Conservation (phyloP, 2,797 vertebrate genomes). For the Acrocephalus scirpaceus region DNA sequence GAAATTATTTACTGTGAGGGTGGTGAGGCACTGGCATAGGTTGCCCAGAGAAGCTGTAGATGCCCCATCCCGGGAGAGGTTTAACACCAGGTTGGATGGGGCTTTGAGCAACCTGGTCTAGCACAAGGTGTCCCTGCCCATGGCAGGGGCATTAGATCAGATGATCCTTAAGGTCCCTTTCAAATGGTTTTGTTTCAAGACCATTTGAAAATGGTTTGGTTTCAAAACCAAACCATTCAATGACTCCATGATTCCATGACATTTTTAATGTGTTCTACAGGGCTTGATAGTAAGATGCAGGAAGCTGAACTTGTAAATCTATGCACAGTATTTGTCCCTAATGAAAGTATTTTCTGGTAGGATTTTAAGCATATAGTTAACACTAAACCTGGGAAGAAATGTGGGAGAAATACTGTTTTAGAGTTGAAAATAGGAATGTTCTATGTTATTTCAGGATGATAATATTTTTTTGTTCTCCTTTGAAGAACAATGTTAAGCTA, state of each 20-base stretch:
- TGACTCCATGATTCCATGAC: not conserved
- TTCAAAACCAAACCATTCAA: not conserved
- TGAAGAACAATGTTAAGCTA: not conserved
- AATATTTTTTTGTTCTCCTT: not conserved
- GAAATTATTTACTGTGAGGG: not conserved
- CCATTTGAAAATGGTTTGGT: too few relatives aligned
- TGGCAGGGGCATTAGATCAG: not conserved
- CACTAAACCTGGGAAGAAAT: not conserved
- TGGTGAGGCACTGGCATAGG: not conserved
- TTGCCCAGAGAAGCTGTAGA: not conserved
- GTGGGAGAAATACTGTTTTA: not conserved
- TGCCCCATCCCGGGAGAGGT: not conserved
- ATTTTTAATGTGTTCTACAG: not conserved
- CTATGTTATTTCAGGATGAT: not conserved
- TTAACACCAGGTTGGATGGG: not conserved
- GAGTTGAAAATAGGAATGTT: not conserved
- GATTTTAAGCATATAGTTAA: not conserved
- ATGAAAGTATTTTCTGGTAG: not conserved
- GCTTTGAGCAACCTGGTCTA: not conserved
- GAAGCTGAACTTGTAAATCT: not conserved
- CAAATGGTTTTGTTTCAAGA: too few relatives aligned
- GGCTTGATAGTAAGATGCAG: not conserved
- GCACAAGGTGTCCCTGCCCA: not conserved
- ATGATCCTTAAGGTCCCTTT: not conserved
- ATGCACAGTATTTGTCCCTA: not conserved